phyloP scores from a whole-genome alignment of 2,888 invertebrate species.

The Punctoribates punctum region DNA sequence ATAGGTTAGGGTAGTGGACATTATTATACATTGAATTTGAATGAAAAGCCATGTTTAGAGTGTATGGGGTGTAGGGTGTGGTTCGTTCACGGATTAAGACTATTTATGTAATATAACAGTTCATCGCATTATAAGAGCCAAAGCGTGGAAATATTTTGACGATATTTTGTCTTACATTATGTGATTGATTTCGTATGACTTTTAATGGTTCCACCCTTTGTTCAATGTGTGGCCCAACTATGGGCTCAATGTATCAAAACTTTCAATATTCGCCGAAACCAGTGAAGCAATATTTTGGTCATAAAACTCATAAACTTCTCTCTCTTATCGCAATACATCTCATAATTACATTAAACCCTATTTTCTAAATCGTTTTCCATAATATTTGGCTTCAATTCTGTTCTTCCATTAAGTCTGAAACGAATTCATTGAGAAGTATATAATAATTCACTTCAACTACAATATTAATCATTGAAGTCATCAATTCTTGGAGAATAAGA shows the following conservation, averaged over 20 bases:
- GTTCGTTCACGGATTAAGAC: slow-evolving; percentile 38
- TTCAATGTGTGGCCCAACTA: not conserved
- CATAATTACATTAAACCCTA: slow-evolving; percentile 24
- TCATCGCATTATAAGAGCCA: slow-evolving; percentile 22
- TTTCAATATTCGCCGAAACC: no score
- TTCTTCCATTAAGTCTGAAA: no score
- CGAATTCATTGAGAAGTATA: no score
- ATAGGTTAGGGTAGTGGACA: slow-evolving; percentile 17
- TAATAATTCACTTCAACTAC: no score
- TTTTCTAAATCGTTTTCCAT: slow-evolving; percentile 2
- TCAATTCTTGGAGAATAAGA: no score
- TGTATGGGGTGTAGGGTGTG: slow-evolving; percentile 30
- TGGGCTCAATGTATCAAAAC: not conserved
- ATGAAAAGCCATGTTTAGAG: slow-evolving; percentile 4
- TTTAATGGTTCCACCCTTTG: slow-evolving; percentile 32
- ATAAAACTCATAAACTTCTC: not conserved
- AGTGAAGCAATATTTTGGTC: slow-evolving; percentile 8
- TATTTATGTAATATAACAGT: slow-evolving; percentile 31
- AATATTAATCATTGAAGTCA: no score
- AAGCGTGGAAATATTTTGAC: slow-evolving; percentile 36
- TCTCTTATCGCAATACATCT: not conserved
- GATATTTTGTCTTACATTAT: slow-evolving; percentile 35
- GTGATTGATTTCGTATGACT: slow-evolving; percentile 36
- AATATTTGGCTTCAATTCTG: no score
- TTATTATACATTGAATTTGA: slow-evolving; percentile 30